A percentile compares a stretch with the other conserved stretches of the same genome.
Evolutionary conservation across 2,113 vertebrate genomes (phyloP).

Genomic region (Podarcis muralis): DNA sequence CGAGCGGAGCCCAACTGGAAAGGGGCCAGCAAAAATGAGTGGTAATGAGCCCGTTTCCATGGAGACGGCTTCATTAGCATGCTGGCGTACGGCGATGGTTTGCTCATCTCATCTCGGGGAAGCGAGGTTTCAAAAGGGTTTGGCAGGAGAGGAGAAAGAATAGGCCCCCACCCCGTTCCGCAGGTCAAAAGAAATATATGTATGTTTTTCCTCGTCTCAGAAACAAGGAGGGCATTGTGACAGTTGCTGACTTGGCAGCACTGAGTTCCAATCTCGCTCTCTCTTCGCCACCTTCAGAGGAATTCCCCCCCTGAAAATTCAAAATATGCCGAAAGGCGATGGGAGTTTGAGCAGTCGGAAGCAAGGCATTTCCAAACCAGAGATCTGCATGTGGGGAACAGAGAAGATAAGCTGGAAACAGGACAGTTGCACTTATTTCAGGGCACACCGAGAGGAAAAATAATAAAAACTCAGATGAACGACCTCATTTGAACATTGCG

Average conservation of each 20-base stretch:
- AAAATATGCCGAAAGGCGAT: not conserved
- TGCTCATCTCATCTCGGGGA: not conserved
- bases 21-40: constrained; percentile 22
- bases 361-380: not conserved
- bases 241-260: not conserved
- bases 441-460: not conserved
- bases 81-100: not conserved
- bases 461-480: not conserved
- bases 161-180: not conserved
- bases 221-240: not conserved
- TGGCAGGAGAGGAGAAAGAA: not conserved
- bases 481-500: not conserved
- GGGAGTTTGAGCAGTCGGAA: not conserved
- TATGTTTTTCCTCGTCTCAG: not conserved
- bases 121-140: not conserved
- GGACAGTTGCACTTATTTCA: not conserved
- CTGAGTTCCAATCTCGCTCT: not conserved
- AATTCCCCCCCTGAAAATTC: no score
- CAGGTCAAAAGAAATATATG: not conserved
- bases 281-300: not conserved
- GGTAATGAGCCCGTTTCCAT: constrained; percentile 60
- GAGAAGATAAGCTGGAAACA: not conserved
- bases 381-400: not conserved
- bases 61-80: constrained; percentile 53
- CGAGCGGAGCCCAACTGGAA: not conserved